These are phyloP conservation scores for Archaeoteleia sp. DNA, from an alignment of 2,888 invertebrate genomes.

Conservation along the genomic window DNA sequence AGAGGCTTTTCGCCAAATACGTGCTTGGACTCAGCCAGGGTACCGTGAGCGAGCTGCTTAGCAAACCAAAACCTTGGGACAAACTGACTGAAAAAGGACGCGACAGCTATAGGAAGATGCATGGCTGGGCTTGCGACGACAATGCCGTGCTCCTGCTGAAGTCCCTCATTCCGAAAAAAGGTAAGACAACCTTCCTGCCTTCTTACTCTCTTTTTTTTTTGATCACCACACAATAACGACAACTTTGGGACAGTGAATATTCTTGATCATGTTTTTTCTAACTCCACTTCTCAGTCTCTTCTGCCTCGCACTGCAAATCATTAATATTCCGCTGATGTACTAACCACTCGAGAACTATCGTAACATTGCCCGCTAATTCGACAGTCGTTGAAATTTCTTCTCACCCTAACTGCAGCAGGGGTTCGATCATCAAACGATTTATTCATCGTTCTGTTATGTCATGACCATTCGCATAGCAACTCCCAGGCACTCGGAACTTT, in stretches of 20 bases:
- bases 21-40: slow-evolving; percentile 97
- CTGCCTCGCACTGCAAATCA: slow-evolving; percentile 72
- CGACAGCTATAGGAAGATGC: slow-evolving; percentile 99
- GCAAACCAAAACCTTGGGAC: slow-evolving; percentile 99
- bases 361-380: slow-evolving; percentile 40
- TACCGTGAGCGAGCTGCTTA: slow-evolving; percentile 97
- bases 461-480: slow-evolving; percentile 15
- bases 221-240: slow-evolving; percentile 4
- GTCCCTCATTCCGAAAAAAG: slow-evolving; percentile 98
- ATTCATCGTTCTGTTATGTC: not conserved
- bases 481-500: slow-evolving; percentile 5
- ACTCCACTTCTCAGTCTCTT: slow-evolving; percentile 56
- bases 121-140: slow-evolving; percentile 99
- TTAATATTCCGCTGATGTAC: slow-evolving; percentile 69
- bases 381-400: slow-evolving; percentile 60
- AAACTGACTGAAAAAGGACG: slow-evolving; percentile 99
- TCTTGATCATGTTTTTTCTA: slow-evolving; percentile 22
- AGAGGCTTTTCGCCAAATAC: slow-evolving; percentile 98
- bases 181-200: slow-evolving; percentile 78
- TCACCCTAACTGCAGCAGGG: slow-evolving; percentile 55
- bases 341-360: slow-evolving; percentile 66
- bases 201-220: slow-evolving; percentile 44
- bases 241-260: slow-evolving; percentile 21
- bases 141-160: slow-evolving; percentile 97
- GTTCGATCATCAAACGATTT: slow-evolving; percentile 12